phyloP scores from a whole-genome alignment of 2,888 invertebrate species.

The Phasia obesa region DNA sequence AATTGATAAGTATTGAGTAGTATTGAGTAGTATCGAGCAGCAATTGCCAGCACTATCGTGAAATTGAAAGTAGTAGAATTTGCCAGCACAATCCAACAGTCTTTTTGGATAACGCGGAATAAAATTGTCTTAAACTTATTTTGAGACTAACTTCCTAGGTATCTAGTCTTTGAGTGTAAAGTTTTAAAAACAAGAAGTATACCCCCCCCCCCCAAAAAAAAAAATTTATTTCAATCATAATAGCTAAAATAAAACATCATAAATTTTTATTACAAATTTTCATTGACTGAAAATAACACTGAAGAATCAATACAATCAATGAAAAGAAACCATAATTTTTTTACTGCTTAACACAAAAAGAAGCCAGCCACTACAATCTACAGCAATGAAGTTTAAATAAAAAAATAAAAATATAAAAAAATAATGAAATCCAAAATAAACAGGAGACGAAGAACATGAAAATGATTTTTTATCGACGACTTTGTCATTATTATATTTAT shows the following conservation, averaged over 20 bases:
- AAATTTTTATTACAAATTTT: constrained; percentile 13
- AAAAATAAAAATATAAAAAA: constrained; percentile 7
- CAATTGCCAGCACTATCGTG: too few relatives aligned
- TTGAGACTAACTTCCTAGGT: too few relatives aligned
- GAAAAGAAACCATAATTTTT: constrained; percentile 7
- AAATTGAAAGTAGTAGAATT: too few relatives aligned
- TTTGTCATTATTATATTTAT: neutral
- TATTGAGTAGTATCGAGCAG: too few relatives aligned
- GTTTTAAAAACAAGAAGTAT: too few relatives aligned
- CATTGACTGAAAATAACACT: neutral
- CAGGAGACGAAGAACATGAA: neutral
- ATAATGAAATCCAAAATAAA: constrained; percentile 39
- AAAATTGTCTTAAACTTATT: too few relatives aligned
- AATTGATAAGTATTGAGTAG: too few relatives aligned
- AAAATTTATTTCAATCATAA: neutral
- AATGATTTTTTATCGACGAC: neutral
- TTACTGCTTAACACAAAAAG: constrained; percentile 7
- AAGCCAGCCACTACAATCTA: constrained; percentile 5
- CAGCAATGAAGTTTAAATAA: constrained; percentile 30
- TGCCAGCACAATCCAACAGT: too few relatives aligned
- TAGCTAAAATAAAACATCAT: neutral
- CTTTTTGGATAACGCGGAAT: too few relatives aligned
- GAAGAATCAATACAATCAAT: constrained; percentile 19
- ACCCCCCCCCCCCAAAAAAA: too few relatives aligned
- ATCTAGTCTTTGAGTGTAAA: too few relatives aligned